Base-by-base conservation (phyloP, 2,888 invertebrate species). In the Abscondita cerata region DNA sequence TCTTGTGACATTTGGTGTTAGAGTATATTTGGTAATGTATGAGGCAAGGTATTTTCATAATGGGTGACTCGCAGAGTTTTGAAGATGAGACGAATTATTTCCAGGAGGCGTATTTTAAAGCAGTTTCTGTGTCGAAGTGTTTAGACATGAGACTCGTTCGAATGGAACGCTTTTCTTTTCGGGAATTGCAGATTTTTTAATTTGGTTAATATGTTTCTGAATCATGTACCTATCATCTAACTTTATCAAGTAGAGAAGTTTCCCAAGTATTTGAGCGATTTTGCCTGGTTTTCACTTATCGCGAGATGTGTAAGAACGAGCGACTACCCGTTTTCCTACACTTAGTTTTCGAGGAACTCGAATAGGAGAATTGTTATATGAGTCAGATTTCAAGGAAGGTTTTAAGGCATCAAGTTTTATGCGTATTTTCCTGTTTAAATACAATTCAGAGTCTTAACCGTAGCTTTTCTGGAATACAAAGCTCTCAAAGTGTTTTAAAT, bases 351-450 rank as follows among this genome's bases (percentile, higher is more conserved):
- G 3, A n/a, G 36, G 36, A 36, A 36, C n/a, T 36, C n/a, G 36
- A n/a, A 36, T 12, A 36, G 5, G 36, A 36, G 11, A n/a, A 36
- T n/a, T n/a, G n/a, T 36, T 36, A 36, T 36, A n/a, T 12, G 36
- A 36, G 36, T 3, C n/a, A 3, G 36, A 36, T n/a, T 36, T 36
- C 12, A 36, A 36, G 12, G 36, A 12, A 9, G 36, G 36, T 36
- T 36, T 36, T 9, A 36, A 12, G 12, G 36, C 36, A 36, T 36
- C 36, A 36, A 36, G 36, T 36, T 9, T 36, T 36, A 12, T 36
- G 36, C 36, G 36, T n/a, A 36, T 36, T 36, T 36, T 11, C 12
- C 36, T 36, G 36, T 36, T 36, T 36, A 36, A 36, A 36, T 36
- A 36, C 36, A 36, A 12, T 36, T 36, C 36, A 36, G 36, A 9